Base-by-base conservation (phyloP, 2,888 invertebrate genomes). In the Imbricaverruca yamaguchii region DNA sequence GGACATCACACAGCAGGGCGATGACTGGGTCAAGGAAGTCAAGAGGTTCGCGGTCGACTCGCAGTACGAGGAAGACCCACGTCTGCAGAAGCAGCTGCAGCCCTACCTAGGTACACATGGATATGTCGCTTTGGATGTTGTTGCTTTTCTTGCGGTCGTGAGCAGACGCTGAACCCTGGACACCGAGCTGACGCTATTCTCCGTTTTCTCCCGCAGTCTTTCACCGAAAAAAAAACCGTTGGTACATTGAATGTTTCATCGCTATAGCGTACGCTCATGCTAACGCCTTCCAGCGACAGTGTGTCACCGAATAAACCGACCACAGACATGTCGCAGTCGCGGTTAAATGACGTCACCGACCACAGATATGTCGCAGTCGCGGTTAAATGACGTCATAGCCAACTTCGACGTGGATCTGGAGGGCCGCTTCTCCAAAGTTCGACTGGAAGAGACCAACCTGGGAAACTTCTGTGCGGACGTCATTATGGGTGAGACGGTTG, bases 371-470 rank as follows among this genome's bases (percentile, higher is more conserved):
- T 92, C 95, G 84, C 93, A 93, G 85, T 92, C 92, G 59, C 94
- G 94, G 87, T 92, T 96, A 92, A 92, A 93, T 84, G 93, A 93
- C 85, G 90, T 94, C 0, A 88, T 96, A 25, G 96, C 95, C 80
- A 91, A 91, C 85, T 93, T 96, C 88, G 90, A 91, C 83, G 94
- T 94, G n/a, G 93, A 94, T 18, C 88, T 96, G 78, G 96, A 96
- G 86, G 96, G 95, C 0, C 89, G 94, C 81, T 96, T 96, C 89
- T 90, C 92, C 0, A 90, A 91, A 69, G 92, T 96, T 81, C 89
- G 96, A 39, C 93, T 93, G 0, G 88, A 91, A 83, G 96, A 96
- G 89, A 93, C 94, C n/a, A 96, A 96, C 89, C 89, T 96, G 67
- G 96, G 95, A 84, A 92, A 93, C 88, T 93, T 93, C 92, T 87